Conservation (phyloP, 2,797 vertebrate species). For the Pempheris klunzingeri region DNA sequence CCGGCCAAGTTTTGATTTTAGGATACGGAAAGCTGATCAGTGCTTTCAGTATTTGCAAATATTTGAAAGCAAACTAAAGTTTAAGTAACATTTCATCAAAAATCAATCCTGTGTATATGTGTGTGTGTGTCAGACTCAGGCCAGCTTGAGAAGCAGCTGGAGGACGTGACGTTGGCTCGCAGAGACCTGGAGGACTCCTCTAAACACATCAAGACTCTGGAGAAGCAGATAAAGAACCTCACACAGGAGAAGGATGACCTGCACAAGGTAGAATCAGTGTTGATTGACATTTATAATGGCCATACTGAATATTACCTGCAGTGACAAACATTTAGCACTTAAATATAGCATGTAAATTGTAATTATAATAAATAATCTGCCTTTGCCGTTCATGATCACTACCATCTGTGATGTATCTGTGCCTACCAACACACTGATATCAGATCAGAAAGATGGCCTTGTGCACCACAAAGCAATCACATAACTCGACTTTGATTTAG, state of each 20-base stretch:
- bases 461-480: too few relatives aligned
- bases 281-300: background rate
- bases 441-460: background rate
- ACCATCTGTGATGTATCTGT: background rate
- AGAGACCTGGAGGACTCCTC: conserved; percentile 93
- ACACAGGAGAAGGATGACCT: conserved; percentile 93
- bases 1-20: background rate
- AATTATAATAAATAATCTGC: too few relatives aligned
- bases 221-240: conserved; percentile 92
- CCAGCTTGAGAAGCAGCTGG: conserved; percentile 91
- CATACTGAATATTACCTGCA: background rate
- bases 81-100: background rate
- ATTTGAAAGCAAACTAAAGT: too few relatives aligned
- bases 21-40: background rate
- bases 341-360: too few relatives aligned
- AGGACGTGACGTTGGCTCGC: conserved; percentile 88
- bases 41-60: background rate
- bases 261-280: conserved; percentile 88
- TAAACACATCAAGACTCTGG: conserved; percentile 91
- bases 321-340: background rate
- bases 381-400: background rate
- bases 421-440: background rate
- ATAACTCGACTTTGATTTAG: conserved; percentile 2
- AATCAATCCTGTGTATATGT: background rate
- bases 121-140: conserved; percentile 86